phyloP scores from a whole-genome alignment of 2,113 vertebrate genomes.

The Poeciliopsis occidentalis region DNA sequence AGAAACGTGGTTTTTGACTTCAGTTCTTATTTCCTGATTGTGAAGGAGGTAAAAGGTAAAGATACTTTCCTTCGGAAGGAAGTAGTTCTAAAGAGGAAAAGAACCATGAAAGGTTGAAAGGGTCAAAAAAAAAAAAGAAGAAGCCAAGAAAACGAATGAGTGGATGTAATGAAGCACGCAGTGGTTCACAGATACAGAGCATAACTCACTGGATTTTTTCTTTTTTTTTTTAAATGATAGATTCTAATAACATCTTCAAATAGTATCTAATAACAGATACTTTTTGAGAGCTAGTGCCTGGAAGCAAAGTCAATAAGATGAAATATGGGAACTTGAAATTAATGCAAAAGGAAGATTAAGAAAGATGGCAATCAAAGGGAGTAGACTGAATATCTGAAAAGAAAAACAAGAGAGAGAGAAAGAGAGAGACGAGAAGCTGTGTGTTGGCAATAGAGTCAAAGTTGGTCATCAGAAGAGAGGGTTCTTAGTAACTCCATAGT shows the following conservation, averaged over 20 bases:
- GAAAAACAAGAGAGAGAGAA: conserved; percentile 3
- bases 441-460: conserved; percentile 19
- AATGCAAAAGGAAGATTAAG: conserved; percentile 32
- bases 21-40: conserved; percentile 4
- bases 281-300: neutral
- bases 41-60: conserved; percentile 26
- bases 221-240: conserved; percentile 3
- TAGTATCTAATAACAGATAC: conserved; percentile 6
- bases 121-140: neutral
- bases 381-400: neutral
- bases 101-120: conserved; percentile 17
- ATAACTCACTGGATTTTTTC: neutral
- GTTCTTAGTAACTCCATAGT: conserved; percentile 33
- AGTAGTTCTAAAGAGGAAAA: conserved; percentile 16
- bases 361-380: conserved; percentile 2
- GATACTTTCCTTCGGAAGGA: neutral
- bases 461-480: conserved; percentile 32
- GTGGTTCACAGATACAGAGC: conserved; percentile 11
- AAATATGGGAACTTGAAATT: conserved; percentile 25
- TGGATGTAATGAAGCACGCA: conserved; percentile 18
- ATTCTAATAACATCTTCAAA: conserved; percentile 43
- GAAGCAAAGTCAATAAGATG: conserved; percentile 13
- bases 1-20: conserved; percentile 20
- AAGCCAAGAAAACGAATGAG: conserved; percentile 33
- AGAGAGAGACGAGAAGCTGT: neutral